Base-by-base conservation (phyloP, 2,888 invertebrate genomes). In the Cheilosia scutellata region DNA sequence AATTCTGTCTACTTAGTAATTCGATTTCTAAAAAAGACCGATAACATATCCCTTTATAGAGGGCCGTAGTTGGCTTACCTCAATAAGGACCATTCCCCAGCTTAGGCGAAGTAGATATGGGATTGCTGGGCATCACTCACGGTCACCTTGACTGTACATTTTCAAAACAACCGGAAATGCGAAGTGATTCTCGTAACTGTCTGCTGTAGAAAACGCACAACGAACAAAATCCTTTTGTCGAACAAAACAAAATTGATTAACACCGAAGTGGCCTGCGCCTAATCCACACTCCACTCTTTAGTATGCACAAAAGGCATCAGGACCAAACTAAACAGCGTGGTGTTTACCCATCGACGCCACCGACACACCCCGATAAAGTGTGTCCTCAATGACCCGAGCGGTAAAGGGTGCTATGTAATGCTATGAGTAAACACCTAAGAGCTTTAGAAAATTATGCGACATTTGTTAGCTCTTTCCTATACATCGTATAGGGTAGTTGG, bases 381-480 rank as follows among this genome's bases (percentile, higher is more conserved):
- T 58, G 27, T 40, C 27, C 58, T 51, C 27, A 5, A 25, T 25
- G 20, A 29, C 5, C 49, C 9, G 33, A 13, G 49, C 9, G 20
- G 3, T 20, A 57, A 55, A 51, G 70, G 63, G 77, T 60, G 66
- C 78, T 66, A 7, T 55, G 65, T 71, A 86, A 75, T 86, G 82
- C 71, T 62, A 44, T 82, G 80, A 80, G 49, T 66, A 86, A 80
- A 75, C 71, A 86, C 71, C 80, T 71, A 76, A 76, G 60, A 82
- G 63, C 84, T 86, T 78, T 76, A 72, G 80, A 80, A 86, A 86
- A 86, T 86, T 80, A 86, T 86, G 84, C 80, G 84, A 76, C 84
- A 86, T 86, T 80, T 86, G 84, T 86, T 76, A 76, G 84, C 72
- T 51, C 65, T 76, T 66, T 33, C 70, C 71, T 49, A 7, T 37